Base-by-base conservation (phyloP, 2,888 invertebrate genomes). In the Aromia moschata region DNA sequence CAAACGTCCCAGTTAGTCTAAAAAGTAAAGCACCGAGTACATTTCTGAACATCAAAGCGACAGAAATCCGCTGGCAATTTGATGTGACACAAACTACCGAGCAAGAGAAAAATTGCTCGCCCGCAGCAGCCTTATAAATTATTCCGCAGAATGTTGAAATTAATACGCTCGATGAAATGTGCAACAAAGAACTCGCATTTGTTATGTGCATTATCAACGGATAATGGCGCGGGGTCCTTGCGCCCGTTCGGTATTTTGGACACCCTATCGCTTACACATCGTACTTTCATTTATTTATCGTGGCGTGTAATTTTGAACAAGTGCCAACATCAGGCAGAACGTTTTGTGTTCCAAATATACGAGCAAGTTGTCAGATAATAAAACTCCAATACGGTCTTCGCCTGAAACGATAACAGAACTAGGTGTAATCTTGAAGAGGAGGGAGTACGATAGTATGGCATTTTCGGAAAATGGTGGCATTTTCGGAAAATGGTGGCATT, bases 141-240 rank as follows among this genome's bases (percentile, higher is more conserved):
- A 69, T 37, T 49, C 31, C 45, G 31, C 17, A 43, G 49, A 66
- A 65, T 58, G 65, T 45, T 55, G 59, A 66, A 70, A 70, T 73
- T 67, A 71, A 71, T 73, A 68, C 64, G 62, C 56, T 53, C 63
- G 69, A 68, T 71, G 71, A 71, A 64, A 68, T 68, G 67, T 64
- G 60, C 60, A 67, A 71, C 70, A 71, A 71, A 70, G 69, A 68
- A 64, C 52, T 45, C 51, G 63, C 61, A 63, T 67, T 67, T 59
- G 56, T 62, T 62, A 67, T 60, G 49, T 33, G 49, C 49, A 49
- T 49, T 59, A 47, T 43, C 46, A 58, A 53, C 60, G 61, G 58
- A 64, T 62, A 66, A 64, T 58, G 58, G 53, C 44, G 56, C 40
- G 46, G 38, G 58, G 54, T 56, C 47, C 56, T 61, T 58, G 54